These are phyloP conservation scores for Syngnathus rostellatus DNA, from an alignment of 2,797 vertebrate genomes.

Conservation along the genomic window DNA sequence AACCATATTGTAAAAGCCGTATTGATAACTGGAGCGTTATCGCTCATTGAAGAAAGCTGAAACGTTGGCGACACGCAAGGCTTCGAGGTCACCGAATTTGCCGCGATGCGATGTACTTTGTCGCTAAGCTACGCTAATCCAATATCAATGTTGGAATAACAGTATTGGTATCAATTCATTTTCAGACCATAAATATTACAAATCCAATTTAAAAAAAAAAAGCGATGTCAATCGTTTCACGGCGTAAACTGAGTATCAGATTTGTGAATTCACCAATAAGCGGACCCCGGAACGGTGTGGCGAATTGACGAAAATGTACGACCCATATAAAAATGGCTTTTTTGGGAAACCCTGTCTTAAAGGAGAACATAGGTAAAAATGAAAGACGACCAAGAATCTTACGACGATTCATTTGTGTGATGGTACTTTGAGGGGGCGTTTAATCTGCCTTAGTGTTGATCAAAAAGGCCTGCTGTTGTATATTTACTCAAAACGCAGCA, in stretches of 20 bases:
- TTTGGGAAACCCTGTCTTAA: slow-evolving; percentile 26
- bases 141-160: too few relatives aligned
- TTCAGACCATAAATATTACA: too few relatives aligned
- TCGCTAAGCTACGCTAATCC: too few relatives aligned
- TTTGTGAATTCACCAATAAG: not conserved
- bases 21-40: not conserved
- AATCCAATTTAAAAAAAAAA: too few relatives aligned
- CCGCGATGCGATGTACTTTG: too few relatives aligned
- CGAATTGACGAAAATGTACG: not conserved
- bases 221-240: too few relatives aligned
- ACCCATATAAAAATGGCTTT: not conserved
- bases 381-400: slow-evolving; percentile 23
- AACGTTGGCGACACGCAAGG: too few relatives aligned
- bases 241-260: not conserved
- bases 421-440: slow-evolving; percentile 41
- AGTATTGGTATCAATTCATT: too few relatives aligned
- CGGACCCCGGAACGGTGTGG: not conserved
- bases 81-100: too few relatives aligned
- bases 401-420: slow-evolving; percentile 33
- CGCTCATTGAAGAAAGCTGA: too few relatives aligned
- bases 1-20: not conserved
- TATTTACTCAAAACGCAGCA: slow-evolving; percentile 2
- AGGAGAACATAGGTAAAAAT: slow-evolving; percentile 40
- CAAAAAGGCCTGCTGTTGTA: slow-evolving; percentile 2
- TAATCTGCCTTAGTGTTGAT: slow-evolving; percentile 2